These are phyloP conservation scores for Pammene aurita DNA, from an alignment of 2,888 invertebrate genomes.

Conservation along the genomic window DNA sequence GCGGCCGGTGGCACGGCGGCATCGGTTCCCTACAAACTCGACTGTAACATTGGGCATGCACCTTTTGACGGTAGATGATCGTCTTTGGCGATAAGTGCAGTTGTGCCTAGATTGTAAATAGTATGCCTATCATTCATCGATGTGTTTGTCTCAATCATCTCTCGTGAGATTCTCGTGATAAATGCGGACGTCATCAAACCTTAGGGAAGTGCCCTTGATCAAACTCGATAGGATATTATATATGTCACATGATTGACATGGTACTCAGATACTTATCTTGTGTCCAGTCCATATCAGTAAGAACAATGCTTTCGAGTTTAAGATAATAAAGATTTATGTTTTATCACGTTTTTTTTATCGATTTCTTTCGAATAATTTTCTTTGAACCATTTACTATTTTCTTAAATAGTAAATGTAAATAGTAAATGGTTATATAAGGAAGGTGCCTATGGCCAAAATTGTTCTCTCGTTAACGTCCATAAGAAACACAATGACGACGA, in stretches of 20 bases:
- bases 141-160: background rate
- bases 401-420: too few species aligned
- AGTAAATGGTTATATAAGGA: too few species aligned
- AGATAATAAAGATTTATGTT: conserved; percentile 21
- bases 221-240: background rate
- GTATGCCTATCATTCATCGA: background rate
- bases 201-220: conserved; percentile 1
- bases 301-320: background rate
- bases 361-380: conserved; percentile 1
- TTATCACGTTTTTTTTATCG: background rate
- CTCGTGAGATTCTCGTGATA: conserved; percentile 5
- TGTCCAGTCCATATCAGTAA: conserved; percentile 19
- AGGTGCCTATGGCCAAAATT: too few species aligned
- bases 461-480: too few species aligned
- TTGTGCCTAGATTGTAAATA: background rate
- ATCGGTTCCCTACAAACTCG: too few species aligned
- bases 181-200: background rate
- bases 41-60: too few species aligned
- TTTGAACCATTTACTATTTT: too few species aligned
- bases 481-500: too few species aligned
- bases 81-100: background rate
- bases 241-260: conserved; percentile 29
- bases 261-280: conserved; percentile 31
- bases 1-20: too few species aligned
- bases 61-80: too few species aligned